Conservation (phyloP, 2,113 vertebrate genomes). For the Plestiodon gilberti region DNA sequence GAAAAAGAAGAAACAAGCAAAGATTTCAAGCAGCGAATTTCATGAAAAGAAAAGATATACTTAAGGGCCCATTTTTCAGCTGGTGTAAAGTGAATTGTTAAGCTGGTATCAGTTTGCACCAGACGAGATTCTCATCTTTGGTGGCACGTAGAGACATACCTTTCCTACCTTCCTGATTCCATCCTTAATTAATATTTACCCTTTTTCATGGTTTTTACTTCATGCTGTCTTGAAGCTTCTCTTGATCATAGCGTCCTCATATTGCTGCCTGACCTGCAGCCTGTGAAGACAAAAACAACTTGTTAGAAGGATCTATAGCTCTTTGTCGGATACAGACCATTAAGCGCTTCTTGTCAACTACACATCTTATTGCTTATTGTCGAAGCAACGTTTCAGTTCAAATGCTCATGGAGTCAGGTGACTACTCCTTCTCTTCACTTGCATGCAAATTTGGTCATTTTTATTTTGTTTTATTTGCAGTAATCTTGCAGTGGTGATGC, state of each 20-base stretch:
- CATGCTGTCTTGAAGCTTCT: background rate
- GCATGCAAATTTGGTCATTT: background rate
- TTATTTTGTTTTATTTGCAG: background rate
- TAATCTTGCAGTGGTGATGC: background rate
- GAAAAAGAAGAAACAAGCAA: slow-evolving; percentile 16
- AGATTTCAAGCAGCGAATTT: slow-evolving; percentile 26
- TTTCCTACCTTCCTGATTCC: background rate
- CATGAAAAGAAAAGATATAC: background rate
- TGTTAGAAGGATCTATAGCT: background rate
- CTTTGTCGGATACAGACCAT: background rate
- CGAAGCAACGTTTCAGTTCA: background rate
- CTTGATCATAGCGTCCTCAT: slow-evolving; percentile 7
- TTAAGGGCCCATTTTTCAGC: slow-evolving; percentile 25
- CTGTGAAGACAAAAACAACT: slow-evolving; percentile 36
- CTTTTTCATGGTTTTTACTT: background rate
- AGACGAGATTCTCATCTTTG: slow-evolving; percentile 44
- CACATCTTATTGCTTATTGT: background rate
- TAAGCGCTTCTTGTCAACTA: slow-evolving; percentile 6
- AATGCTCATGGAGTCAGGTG: background rate
- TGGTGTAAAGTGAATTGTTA: slow-evolving; percentile 42
- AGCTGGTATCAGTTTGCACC: slow-evolving; percentile 24
- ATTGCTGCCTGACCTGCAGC: slow-evolving; percentile 36
- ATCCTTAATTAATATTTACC: slow-evolving; percentile 18
- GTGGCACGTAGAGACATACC: slow-evolving; percentile 44
- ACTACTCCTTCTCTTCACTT: background rate